Evolutionary conservation across 2,797 vertebrate species (phyloP).

Genomic region (Gadopsis bispinosus): DNA sequence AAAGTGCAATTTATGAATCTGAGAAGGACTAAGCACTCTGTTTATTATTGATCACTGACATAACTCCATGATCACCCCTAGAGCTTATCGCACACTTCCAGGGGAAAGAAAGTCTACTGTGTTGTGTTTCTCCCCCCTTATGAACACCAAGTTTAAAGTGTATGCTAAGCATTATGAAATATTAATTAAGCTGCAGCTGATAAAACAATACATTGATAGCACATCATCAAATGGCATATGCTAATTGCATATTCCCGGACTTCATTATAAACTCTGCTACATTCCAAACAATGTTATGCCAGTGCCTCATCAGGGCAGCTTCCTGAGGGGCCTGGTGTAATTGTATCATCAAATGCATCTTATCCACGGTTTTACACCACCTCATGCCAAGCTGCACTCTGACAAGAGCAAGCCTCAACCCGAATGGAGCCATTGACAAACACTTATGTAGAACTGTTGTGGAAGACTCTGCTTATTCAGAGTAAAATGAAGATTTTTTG

Average conservation of each 20-base stretch:
- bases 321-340: constrained; percentile 59
- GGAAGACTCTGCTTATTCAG: constrained; percentile 2
- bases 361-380: constrained; percentile 12
- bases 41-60: constrained; percentile 65
- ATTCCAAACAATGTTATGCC: constrained; percentile 69
- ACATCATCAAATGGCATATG: constrained; percentile 68
- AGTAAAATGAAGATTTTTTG: not conserved
- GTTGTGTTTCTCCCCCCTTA: not conserved
- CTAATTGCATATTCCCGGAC: constrained; percentile 69
- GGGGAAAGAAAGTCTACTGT: not conserved
- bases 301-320: constrained; percentile 51
- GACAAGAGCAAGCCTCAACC: constrained; percentile 29
- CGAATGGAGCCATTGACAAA: constrained; percentile 25
- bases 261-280: constrained; percentile 72
- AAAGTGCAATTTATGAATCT: constrained; percentile 70
- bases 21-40: constrained; percentile 59
- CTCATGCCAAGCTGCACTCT: constrained; percentile 20
- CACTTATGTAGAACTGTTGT: not conserved
- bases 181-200: constrained; percentile 72
- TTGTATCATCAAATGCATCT: constrained; percentile 57
- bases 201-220: constrained; percentile 71
- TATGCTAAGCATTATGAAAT: constrained; percentile 53
- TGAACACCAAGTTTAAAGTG: constrained; percentile 10
- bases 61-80: constrained; percentile 30
- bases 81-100: not conserved